Percentiles rank a stretch among this genome's conserved stretches.
Conservation (phyloP, 2,113 vertebrate genomes). For the Cyrtonyx montezumae region DNA sequence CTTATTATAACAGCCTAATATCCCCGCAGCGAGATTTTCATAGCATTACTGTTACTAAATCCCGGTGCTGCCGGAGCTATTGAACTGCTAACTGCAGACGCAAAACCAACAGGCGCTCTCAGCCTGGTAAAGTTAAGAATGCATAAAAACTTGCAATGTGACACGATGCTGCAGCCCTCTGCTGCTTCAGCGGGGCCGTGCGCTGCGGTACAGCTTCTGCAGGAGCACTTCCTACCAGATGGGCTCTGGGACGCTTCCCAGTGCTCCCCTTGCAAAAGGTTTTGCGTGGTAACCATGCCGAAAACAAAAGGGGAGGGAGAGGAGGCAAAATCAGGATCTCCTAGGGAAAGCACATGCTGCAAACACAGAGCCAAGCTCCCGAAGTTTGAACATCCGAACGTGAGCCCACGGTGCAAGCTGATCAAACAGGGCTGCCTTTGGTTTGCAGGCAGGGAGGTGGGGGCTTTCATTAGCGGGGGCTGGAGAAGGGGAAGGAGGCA, state of each 20-base stretch:
- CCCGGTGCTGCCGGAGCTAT: neutral
- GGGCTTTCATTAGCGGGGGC: neutral
- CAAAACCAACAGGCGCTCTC: neutral
- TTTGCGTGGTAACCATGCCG: neutral
- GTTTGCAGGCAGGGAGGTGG: neutral
- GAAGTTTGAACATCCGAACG: neutral
- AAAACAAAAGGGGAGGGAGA: constrained; percentile 24
- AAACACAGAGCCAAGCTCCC: neutral
- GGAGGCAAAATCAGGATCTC: neutral
- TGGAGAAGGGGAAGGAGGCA: neutral
- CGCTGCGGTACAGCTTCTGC: neutral
- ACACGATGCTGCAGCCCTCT: neutral
- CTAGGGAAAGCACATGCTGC: neutral
- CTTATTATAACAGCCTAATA: constrained; percentile 28
- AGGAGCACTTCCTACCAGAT: neutral
- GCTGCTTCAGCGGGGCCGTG: fast-evolving
- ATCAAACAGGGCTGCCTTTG: neutral
- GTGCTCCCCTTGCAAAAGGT: neutral
- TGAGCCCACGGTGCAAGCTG: neutral
- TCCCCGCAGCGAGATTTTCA: fast-evolving
- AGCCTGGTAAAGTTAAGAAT: neutral
- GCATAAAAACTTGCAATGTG: neutral
- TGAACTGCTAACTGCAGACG: neutral
- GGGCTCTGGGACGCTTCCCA: neutral
- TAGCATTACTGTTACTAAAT: constrained; percentile 25